A percentile compares a stretch with the other conserved stretches of the same genome.
phyloP scores from a whole-genome alignment of 2,888 invertebrate genomes.

The Lapara coniferarum region DNA sequence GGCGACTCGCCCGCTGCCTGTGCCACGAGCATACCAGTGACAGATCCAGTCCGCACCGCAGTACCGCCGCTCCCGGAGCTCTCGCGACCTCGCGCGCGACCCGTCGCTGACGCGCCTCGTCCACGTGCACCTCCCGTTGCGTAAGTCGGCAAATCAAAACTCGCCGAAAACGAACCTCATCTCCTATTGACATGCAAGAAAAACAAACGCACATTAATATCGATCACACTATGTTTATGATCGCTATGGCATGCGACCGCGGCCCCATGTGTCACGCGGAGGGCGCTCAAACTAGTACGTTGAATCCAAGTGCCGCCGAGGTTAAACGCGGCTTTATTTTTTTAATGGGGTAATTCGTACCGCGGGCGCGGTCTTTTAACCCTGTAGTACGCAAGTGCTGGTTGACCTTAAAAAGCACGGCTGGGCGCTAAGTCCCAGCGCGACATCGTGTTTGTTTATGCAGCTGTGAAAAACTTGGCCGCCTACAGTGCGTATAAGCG shows the following conservation, averaged over 20 bases:
- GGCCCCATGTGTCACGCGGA: conserved; percentile 30
- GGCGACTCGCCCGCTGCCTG: conserved; percentile 70
- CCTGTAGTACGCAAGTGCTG: conserved; percentile 66
- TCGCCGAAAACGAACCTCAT: conserved; percentile 60
- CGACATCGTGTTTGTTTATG: conserved; percentile 63
- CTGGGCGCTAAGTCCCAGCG: conserved; percentile 43
- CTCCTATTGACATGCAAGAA: conserved; percentile 74
- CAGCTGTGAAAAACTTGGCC: conserved; percentile 50
- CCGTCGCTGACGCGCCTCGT: conserved; percentile 37
- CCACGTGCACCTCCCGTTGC: conserved; percentile 72
- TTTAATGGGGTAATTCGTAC: conserved; percentile 64
- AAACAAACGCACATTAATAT: conserved; percentile 69
- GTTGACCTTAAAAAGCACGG: conserved; percentile 71
- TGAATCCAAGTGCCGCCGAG: conserved; percentile 47
- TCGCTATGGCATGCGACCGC: conserved; percentile 53
- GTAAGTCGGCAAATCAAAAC: conserved; percentile 68
- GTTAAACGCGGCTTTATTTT: conserved; percentile 58
- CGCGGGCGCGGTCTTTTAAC: conserved; percentile 72
- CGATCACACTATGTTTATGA: conserved; percentile 72
- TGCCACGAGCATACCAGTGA: conserved; percentile 51
- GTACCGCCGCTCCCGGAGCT: conserved; percentile 17
- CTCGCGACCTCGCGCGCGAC: conserved; percentile 28
- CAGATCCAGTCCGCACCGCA: conserved; percentile 39
- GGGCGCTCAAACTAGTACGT: conserved; percentile 47
- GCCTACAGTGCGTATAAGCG: conserved; percentile 33